Conservation (phyloP, 2,797 vertebrate genomes). For the Antrozous pallidus region DNA sequence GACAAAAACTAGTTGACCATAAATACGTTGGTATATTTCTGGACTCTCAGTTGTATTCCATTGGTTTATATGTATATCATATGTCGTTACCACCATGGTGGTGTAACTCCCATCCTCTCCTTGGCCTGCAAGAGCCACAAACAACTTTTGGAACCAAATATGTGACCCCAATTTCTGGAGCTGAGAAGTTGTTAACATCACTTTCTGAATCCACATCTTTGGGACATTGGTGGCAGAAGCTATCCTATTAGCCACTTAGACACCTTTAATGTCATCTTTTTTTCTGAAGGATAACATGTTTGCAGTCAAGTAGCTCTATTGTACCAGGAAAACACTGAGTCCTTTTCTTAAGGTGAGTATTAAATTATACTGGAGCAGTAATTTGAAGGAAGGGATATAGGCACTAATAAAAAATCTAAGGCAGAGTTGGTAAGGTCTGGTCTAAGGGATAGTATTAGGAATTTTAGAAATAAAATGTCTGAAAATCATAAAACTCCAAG, state of each 20-base stretch:
- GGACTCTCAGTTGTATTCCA: neutral
- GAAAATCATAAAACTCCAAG: neutral
- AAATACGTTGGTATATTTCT: neutral
- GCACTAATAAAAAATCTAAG: neutral
- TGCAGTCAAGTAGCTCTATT: neutral
- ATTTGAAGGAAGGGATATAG: neutral
- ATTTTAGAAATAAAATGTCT: neutral
- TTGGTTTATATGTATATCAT: neutral
- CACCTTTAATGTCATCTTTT: neutral
- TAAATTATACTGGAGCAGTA: neutral
- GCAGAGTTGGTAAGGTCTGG: neutral
- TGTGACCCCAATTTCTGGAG: neutral
- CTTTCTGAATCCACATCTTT: neutral
- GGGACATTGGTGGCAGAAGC: too few relatives aligned
- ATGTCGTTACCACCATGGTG: neutral
- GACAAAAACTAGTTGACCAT: neutral
- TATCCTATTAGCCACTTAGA: neutral
- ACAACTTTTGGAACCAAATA: neutral
- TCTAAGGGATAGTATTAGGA: neutral
- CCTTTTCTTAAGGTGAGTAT: neutral
- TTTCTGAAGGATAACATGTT: neutral
- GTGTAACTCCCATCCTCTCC: neutral
- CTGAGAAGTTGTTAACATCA: neutral
- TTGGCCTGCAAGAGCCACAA: neutral
- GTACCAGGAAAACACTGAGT: neutral